Evolutionary conservation across 2,888 invertebrate genomes (phyloP), one percentile per base, ranked within the genome.

Genomic region (Operophtera brumata): DNA sequence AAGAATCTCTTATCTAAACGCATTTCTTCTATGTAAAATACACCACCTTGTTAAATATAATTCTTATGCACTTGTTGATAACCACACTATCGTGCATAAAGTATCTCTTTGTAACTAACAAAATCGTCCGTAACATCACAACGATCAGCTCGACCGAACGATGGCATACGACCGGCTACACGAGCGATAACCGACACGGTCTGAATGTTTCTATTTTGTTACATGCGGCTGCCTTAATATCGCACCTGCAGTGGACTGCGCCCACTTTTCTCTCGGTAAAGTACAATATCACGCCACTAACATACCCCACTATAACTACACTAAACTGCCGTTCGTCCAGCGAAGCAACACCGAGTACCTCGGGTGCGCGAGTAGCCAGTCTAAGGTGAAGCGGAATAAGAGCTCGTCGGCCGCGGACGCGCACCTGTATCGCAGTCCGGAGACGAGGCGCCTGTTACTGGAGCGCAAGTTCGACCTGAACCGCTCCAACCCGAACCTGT

Each of bases 251-350:
- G 93, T 91, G 91, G 93, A 93, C 85, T 92, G 91, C 87, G 91
- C 84, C 80, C 91, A 88, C 86, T 91, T 93, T 81, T 91, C 92
- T 85, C 87, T 92, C 82, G 93, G 93, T 92, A 93, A 93, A 86
- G 93, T 93, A 92, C 93, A 91, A 90, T 92, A 92, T 92, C 93
- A 92, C 91, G 92, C 86, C 71, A 87, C 90, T 90, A 90, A 90
- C 89, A 80, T 79, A 70, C 77, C 81, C 71, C 83, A 83, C 75
- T 83, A 78, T 81, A 85, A 83, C 78, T 79, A 78, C 78, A 82
- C 84, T 73, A 86, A 84, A 80, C 71, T 82, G 65, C 76, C 80
- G 72, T 71, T 70, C 68, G 77, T 72, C 58, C 82, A 78, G 67
- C 77, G 86, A 69, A 77, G 82, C 70, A 83, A 76, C 62, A 82